A percentile compares a stretch with the other conserved stretches of the same genome.
Evolutionary conservation across 2,888 invertebrate species (phyloP).

Genomic region (Micoletzkya japonica): DNA sequence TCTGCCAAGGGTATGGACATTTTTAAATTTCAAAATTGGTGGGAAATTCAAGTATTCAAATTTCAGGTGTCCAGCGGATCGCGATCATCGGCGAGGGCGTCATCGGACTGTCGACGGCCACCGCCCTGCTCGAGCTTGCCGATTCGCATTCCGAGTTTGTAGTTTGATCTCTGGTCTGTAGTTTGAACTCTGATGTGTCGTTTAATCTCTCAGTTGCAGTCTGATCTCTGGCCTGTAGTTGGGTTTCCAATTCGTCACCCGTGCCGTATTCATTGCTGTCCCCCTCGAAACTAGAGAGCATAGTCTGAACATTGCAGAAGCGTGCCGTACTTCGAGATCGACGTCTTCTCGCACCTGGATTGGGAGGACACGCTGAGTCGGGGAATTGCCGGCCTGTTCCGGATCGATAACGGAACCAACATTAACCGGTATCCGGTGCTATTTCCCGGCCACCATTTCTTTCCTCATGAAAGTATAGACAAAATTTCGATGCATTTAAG

Average conservation of each 20-base stretch:
- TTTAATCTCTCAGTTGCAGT: no score
- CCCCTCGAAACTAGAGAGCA: no score
- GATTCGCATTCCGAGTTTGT: conserved; percentile 20
- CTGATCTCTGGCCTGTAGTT: no score
- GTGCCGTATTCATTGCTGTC: no score
- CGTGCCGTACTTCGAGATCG: conserved; percentile 31
- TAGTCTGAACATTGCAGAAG: no score
- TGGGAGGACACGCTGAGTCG: conserved; percentile 52
- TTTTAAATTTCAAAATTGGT: no score
- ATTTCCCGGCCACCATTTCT: not conserved
- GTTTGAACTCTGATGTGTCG: no score
- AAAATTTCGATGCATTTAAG: not conserved
- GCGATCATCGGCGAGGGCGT: conserved; percentile 60
- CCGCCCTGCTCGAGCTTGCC: conserved; percentile 48
- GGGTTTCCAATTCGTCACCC: no score
- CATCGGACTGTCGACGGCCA: conserved; percentile 54
- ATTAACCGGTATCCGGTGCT: not conserved
- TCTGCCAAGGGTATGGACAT: no score
- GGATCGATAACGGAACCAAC: conserved; percentile 43
- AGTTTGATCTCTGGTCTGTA: not conserved
- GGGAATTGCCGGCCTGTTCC: conserved; percentile 60
- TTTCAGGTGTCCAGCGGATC: no score
- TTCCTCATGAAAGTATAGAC: not conserved
- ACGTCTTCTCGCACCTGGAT: conserved; percentile 49
- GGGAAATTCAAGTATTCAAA: no score